Evolutionary conservation across 2,113 vertebrate genomes (phyloP), one percentile per base, ranked within the genome.

Genomic region (Phrynosoma blainvillii): DNA sequence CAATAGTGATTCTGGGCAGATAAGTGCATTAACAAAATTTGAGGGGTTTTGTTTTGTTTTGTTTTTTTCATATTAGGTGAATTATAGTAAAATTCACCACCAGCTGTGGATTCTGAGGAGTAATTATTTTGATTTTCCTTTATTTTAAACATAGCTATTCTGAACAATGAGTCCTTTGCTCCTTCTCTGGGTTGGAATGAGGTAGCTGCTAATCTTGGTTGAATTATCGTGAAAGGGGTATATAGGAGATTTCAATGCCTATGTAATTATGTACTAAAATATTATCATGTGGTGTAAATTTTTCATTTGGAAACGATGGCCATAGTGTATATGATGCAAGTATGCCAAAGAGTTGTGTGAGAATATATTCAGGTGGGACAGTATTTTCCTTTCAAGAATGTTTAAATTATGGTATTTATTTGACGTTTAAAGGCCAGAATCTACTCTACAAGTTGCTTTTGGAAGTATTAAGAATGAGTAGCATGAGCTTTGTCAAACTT

Each of bases 1-100:
- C 93, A 95, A 88, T 94, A 89, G 78, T 92, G 94, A 92, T 91
- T 89, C 82, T 87, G 95, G 88, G 79, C 90, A 95, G 95, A 94
- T 96, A 93, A 95, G 95, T 95, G 94, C 89, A 92, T 94, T 94
- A 89, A 92, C 90, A 95, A 94, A 92, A 71, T 93, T 89, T 91
- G 91, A 89, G 85, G 1, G 47, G 3, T 89, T 79, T 89, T 79
- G 90, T 95, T 94, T 81, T 75, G 30, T 47, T 47, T 47, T 68
- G 76, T 79, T 75, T 77, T 92, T 52, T 78, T 20, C 68, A 27
- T 27, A 68, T 23, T 80, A 86, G 88, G 90, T 92, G 85, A 90
- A 74, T 84, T 59, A 91, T 92, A 88, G 70, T 91, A 86, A 87
- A 0, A 16, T 86, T 91, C 23, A n/a, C 87, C 80, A 88, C 92